Base-by-base conservation (phyloP, 2,888 invertebrate genomes). In the Sphinx pinastri region DNA sequence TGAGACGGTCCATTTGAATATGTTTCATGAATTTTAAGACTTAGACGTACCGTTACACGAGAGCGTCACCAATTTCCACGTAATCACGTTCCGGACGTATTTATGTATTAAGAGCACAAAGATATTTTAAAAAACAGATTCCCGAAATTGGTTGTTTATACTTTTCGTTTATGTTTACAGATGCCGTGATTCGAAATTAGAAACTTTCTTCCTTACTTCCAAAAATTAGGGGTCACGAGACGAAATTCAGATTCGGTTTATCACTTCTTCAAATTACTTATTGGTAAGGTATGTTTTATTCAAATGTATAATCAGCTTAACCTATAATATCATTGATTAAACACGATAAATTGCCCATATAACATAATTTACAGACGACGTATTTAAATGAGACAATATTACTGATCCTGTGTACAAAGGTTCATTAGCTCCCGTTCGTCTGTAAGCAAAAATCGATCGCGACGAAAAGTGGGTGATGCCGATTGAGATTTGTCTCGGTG, bases 1-100 rank as follows among this genome's bases (percentile, higher is more conserved):
- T 78, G 71, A 79, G 78, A 75, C 75, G 68, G 72, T 74, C 54
- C 73, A 75, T 77, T 78, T 75, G 75, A 78, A 77, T 78, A 77
- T 74, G 77, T 75, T 78, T 75, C 75, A 80, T 74, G 77, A 79
- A 77, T 81, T 80, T 78, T 77, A 78, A 82, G 78, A 74, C 74
- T 79, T 78, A 77, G 76, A 75, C 70, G 66, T 76, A 77, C 82
- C 81, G 81, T 81, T 84, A 82, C 70, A 70, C 67, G 57, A 57
- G 68, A 69, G 68, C 68, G 67, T 80, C 75, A 79, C 75, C 74
- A 78, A 74, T 76, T 74, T 74, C 75, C 72, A 68, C 76, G 75
- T 80, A 80, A 81, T 81, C 63, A 19, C 13, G 63, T 63, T 63
- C 49, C 63, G 63, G 47, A 11, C 19, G 63, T 47, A 49, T 63